These are phyloP conservation scores for Hypsibius dujardini DNA, from an alignment of 1,140 invertebrate species.

Conservation along the genomic window DNA sequence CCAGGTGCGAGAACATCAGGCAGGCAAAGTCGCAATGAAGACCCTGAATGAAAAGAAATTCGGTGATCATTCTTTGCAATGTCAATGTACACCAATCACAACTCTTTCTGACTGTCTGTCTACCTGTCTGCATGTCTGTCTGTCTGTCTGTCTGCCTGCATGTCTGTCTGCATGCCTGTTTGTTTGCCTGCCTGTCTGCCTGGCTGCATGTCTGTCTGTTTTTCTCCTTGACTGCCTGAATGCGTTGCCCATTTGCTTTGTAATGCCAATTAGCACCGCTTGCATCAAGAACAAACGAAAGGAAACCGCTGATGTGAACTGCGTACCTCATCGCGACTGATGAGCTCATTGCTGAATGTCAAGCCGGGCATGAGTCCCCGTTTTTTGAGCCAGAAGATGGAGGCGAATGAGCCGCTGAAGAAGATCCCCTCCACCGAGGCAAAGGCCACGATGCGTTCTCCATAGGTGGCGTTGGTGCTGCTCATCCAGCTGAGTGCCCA, in stretches of 20 bases:
- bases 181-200: background rate
- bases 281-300: too few relatives aligned
- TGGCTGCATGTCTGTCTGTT: constrained; percentile 19
- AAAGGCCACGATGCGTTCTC: constrained; percentile 85
- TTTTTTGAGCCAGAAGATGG: constrained; percentile 99
- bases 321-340: constrained; percentile 77
- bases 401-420: constrained; percentile 93
- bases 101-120: too few relatives aligned
- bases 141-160: too few relatives aligned
- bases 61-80: too few relatives aligned
- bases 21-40: constrained; percentile 98
- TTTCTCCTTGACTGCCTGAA: too few relatives aligned
- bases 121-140: too few relatives aligned
- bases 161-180: too few relatives aligned
- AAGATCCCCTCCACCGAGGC: constrained; percentile 98
- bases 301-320: too few relatives aligned
- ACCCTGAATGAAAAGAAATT: constrained; percentile 43
- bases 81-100: too few relatives aligned
- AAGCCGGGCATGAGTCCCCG: constrained; percentile 92
- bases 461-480: constrained; percentile 56
- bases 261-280: too few relatives aligned
- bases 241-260: too few relatives aligned
- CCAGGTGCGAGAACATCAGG: constrained; percentile 80
- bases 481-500: constrained; percentile 92
- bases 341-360: constrained; percentile 96